Evolutionary conservation across 2,797 vertebrate genomes (phyloP), one percentile per base, ranked within the genome.

Genomic region (Masticophis lateralis): DNA sequence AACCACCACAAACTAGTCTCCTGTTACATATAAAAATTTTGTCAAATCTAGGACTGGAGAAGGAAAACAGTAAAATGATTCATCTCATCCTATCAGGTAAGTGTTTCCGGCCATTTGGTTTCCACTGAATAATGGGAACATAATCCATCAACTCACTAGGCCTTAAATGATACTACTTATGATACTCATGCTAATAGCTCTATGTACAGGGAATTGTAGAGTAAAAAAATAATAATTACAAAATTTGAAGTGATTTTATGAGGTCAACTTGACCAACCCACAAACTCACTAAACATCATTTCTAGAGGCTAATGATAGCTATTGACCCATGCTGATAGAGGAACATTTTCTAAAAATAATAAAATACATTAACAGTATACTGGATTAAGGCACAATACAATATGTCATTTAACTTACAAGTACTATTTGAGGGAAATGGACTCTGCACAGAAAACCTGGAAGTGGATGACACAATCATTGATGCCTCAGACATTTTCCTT

Each of bases 401-500:
- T 60, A 86, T 91, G 16, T 6, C 89, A 11, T 91, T 11, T 87
- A 95, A 98, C 98, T 96, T 97, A 99, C 99, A 94, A 10, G 97
- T 95, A 60, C 93, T 95, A 89, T 90, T 90, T 95, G 97, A 96
- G 94, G 88, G 91, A 90, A 95, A 16, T 3, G 98, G 98, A 28
- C 96, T 97, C 88, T 94, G 95, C 91, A 94, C 86, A 92, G 96
- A 96, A 92, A 95, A 96, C 93, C 97, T 97, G 16, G 97, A 90
- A 74, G 96, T 91, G 69, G 97, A 97, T 93, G 97, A 95, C 94
- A 99, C 96, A 92, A 97, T 95, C 93, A 97, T 97, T 22, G 97
- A 98, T 51, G 98, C 98, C 97, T 99, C 98, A n/a, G 99, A 99
- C 86, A 98, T 96, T 97, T 98, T 99, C 94, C 92, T 98, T 96